Evolutionary conservation across 2,797 vertebrate species (phyloP).

Genomic region (Amniataba percoides): DNA sequence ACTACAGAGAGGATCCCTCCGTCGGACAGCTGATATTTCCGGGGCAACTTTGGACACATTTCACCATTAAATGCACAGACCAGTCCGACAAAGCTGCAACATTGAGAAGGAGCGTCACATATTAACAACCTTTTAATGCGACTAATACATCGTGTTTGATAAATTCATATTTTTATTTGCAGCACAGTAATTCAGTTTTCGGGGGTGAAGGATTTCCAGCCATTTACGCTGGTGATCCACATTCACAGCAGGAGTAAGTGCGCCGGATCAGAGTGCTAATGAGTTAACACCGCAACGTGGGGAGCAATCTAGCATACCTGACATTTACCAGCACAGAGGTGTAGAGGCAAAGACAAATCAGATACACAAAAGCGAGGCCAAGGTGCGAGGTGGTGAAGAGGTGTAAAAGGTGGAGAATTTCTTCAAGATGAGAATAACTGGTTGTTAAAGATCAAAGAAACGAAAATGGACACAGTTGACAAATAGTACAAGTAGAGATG

Average conservation of each 20-base stretch:
- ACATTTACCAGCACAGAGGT: constrained; percentile 47
- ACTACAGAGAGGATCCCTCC: constrained; percentile 7
- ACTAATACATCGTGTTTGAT: not conserved
- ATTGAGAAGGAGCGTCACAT: not conserved
- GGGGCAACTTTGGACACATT: not conserved
- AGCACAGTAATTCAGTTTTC: not conserved
- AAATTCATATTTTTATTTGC: not conserved
- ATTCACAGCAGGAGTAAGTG: constrained; percentile 23
- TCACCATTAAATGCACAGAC: not conserved
- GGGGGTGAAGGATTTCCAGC: constrained; percentile 10
- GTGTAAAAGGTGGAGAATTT: not conserved
- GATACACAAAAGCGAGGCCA: constrained; percentile 13
- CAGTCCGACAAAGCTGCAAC: not conserved
- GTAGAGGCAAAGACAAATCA: constrained; percentile 23
- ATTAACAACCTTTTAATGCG: too few relatives aligned
- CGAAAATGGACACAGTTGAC: not conserved
- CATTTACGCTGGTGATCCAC: constrained; percentile 17
- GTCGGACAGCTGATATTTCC: not conserved
- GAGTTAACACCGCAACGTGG: constrained; percentile 33
- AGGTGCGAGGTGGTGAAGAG: not conserved
- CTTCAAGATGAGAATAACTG: constrained; percentile 18
- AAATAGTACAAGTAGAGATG: not conserved
- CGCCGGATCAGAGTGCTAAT: constrained; percentile 35
- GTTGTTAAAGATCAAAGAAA: constrained; percentile 5
- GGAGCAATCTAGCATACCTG: constrained; percentile 23